Conservation (phyloP, 1,140 invertebrate genomes). For the Lepidotrigona ventralis region DNA sequence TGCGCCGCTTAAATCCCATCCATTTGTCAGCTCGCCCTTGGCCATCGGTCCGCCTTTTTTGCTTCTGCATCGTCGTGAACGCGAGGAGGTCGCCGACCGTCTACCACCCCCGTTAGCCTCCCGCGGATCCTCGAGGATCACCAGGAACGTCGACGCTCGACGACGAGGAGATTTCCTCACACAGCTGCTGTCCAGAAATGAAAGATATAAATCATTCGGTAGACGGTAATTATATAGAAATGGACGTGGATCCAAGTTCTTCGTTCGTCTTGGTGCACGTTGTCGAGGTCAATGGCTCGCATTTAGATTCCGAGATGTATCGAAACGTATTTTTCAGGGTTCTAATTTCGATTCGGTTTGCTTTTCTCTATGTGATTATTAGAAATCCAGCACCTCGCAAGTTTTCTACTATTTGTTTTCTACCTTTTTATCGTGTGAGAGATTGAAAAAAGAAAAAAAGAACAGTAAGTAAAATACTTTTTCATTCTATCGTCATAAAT, state of each 20-base stretch:
- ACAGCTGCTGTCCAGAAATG: background rate
- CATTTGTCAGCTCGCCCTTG: conserved; percentile 66
- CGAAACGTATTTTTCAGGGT: too few species aligned
- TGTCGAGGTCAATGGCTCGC: background rate
- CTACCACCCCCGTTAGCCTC: background rate
- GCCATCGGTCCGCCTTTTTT: conserved; percentile 45
- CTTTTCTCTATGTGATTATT: too few species aligned
- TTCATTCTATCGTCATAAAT: too few species aligned
- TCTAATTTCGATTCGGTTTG: too few species aligned
- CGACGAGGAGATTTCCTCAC: background rate
- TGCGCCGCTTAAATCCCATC: conserved; percentile 68
- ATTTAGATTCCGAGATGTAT: too few species aligned
- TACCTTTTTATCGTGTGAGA: too few species aligned
- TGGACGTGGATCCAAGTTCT: background rate
- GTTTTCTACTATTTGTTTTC: too few species aligned
- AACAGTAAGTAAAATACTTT: too few species aligned
- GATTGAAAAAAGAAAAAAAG: too few species aligned
- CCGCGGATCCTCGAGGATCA: background rate
- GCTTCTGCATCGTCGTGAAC: conserved; percentile 44
- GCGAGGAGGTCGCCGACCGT: conserved; percentile 29
- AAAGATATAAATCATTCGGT: conserved; percentile 33
- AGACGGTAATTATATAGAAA: background rate
- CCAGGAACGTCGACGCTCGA: conserved; percentile 4
- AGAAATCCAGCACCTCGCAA: too few species aligned
- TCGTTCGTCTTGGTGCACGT: background rate